Base-by-base conservation (phyloP, 1,140 invertebrate species). In the Trachymyrmex cornetzi region DNA sequence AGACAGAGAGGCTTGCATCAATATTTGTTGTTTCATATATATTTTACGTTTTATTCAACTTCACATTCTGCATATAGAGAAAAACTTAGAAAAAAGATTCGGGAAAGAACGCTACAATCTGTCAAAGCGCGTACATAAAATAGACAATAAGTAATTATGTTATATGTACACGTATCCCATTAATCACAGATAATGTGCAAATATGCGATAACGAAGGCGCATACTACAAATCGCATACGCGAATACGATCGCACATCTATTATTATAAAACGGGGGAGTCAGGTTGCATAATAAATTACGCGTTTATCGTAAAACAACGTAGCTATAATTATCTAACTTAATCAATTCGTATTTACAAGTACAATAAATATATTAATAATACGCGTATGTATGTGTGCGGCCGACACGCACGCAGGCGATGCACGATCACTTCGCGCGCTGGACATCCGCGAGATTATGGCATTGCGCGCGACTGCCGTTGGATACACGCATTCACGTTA, bases 331-430 rank as follows among this genome's bases (percentile, higher is more conserved):
- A 75, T 90, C 82, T 84, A 90, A n/a, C 77, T 85, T 90, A 88
- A 69, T 84, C 44, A 59, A 88, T 69, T 84, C 80, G 77, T 91
- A 92, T 92, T 91, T 92, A 92, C 92, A 92, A 72, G 48, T 81
- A 77, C 30, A 92, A 92, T 91, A 91, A 92, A 92, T 92, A 91
- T 86, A 22, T 61, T 87, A 85, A 88, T 80, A 77, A 48, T 87
- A 84, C 53, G 64, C 64, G 81, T 66, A 27, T 67, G 55, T 30
- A 38, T 48, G 16, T 24, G 16, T 9, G 16, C n/a, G 57, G 19
- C 67, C 11, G 82, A 55, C 27, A 27, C 27, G 67, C 34, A 38
- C 55, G 34, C 72, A 22, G 57, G 48, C 66, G 44, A 64, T 22
- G n/a, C 66, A n/a, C 66, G 27, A 34, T 64, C 67, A 80, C 61